These are phyloP conservation scores for Hemibagrus guttatus DNA, from an alignment of 2,797 vertebrate genomes.

Conservation along the genomic window DNA sequence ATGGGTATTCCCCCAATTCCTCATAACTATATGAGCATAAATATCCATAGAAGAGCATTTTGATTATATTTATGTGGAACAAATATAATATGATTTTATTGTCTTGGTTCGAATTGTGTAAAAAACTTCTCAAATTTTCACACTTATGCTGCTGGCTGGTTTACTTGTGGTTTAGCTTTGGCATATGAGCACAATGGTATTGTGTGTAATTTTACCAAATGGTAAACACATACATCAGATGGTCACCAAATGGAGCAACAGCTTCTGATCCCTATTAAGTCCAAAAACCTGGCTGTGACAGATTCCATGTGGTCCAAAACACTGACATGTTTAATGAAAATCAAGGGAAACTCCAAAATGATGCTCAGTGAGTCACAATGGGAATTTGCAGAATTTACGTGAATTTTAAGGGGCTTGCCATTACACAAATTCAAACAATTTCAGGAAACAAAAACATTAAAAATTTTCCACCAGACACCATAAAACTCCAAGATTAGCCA, in stretches of 20 bases:
- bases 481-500: too few relatives aligned
- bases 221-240: slow-evolving; percentile 13
- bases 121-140: not conserved
- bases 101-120: not conserved
- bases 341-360: not conserved
- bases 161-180: slow-evolving; percentile 5
- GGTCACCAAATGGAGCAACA: slow-evolving; percentile 5
- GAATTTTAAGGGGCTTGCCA: too few relatives aligned
- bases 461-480: too few relatives aligned
- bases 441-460: not conserved
- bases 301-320: not conserved
- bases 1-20: too few relatives aligned
- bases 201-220: not conserved
- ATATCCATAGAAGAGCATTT: not conserved
- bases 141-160: not conserved
- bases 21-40: not conserved
- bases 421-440: not conserved
- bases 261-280: not conserved
- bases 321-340: not conserved
- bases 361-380: not conserved
- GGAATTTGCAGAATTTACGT: too few relatives aligned
- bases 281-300: not conserved
- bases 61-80: not conserved
- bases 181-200: slow-evolving; percentile 1
- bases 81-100: not conserved